phyloP scores from a whole-genome alignment of 2,888 invertebrate genomes.

The Byasa hedistus region DNA sequence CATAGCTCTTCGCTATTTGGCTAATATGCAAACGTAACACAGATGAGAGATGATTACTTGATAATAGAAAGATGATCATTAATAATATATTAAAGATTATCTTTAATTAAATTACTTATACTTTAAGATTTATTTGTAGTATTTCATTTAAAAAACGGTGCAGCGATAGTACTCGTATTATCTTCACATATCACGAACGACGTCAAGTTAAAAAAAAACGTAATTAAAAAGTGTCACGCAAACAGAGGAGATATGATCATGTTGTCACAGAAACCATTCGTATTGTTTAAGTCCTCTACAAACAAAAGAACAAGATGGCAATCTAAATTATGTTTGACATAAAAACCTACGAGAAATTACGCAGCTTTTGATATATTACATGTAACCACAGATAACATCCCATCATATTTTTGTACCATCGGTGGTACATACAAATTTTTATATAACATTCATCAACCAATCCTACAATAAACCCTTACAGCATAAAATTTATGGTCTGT shows the following conservation, averaged over 20 bases:
- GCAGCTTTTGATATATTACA: neutral
- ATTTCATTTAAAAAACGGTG: neutral
- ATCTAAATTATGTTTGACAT: conserved; percentile 27
- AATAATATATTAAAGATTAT: no score
- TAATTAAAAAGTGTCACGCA: conserved; percentile 25
- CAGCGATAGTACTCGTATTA: neutral
- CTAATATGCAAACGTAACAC: no score
- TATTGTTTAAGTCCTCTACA: conserved; percentile 20
- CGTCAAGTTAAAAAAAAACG: neutral
- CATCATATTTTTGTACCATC: no score
- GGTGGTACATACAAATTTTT: no score
- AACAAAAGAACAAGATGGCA: conserved; percentile 29
- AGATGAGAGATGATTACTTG: no score
- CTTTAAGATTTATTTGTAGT: no score
- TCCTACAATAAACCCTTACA: no score
- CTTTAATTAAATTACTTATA: no score
- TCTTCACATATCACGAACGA: neutral
- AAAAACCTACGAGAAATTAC: conserved; percentile 13
- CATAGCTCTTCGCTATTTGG: no score
- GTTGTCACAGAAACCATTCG: conserved; percentile 20
- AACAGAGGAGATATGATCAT: conserved; percentile 17
- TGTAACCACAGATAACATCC: no score
- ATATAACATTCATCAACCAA: no score
- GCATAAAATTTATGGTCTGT: neutral
- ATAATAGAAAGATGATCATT: no score